Base-by-base conservation (phyloP, 2,888 invertebrate genomes). In the Boloria euphrosyne region DNA sequence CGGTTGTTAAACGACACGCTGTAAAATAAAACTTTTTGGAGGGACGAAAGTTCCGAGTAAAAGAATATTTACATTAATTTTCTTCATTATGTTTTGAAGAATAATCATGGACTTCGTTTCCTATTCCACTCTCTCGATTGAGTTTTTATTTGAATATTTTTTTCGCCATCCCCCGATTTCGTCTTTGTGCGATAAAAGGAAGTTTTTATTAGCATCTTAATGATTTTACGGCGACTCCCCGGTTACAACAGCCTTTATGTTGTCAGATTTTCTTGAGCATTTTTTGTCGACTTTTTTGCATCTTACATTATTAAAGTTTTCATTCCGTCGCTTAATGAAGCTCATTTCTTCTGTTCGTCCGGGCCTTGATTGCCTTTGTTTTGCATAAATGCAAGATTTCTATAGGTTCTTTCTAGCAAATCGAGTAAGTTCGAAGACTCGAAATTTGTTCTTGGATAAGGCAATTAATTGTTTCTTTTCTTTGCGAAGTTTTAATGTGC, bases 201-300 rank as follows among this genome's bases (percentile, higher is more conserved):
- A 92, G 92, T 92, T 93, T 92, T 92, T 93, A 93, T 92, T 92
- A 92, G 93, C 93, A 92, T 93, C 93, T 92, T 93, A 93, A 93
- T 93, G 93, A 93, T 93, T 93, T 93, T 92, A 93, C 93, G 92
- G 90, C 88, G 86, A 86, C 88, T 88, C 90, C 89, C 90, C 87
- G 87, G 90, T 92, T 92, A 92, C 91, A 91, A 90, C 89, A 90
- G 91, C 90, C 92, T 92, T 92, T 92, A 92, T 92, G 92, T 91
- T 90, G 92, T 91, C 92, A 92, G 92, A 92, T 92, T 92, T 92
- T 91, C 92, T 92, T 92, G 86, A 91, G 91, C 88, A 91, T 91
- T 91, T 91, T 90, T 91, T 89, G 87, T 84, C 84, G 89, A 85
- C 84, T 87, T 90, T 91, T 91, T 91, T 91, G 90, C 92, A 91